Base-by-base conservation (phyloP, 1,140 invertebrate species). In the Anoplophora glabripennis region DNA sequence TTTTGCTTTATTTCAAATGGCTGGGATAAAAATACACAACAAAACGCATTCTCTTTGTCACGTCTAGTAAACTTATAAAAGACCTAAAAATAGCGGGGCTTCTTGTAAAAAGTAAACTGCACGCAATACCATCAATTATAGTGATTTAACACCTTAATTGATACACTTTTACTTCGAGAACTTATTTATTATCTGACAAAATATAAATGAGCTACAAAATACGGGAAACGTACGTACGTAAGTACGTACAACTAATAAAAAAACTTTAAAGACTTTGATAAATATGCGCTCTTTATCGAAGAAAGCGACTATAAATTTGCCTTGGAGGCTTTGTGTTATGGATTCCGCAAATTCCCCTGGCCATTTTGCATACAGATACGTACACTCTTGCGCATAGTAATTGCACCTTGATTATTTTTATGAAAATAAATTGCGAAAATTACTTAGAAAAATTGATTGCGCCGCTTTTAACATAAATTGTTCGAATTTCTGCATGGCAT, bases 121-220 rank as follows among this genome's bases (percentile, higher is more conserved):
- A 58, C 37, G 64, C 64, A 63, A 65, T 63, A 68, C 55, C 66
- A 68, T 68, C 64, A 66, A 68, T 68, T 68, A 68, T 53, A 66
- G 66, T 68, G 66, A 68, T 68, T 68, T 68, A 68, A 68, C 64
- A 68, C 64, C 61, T 64, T 59, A 62, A 68, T 60, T 67, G 66
- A 65, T 65, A 60, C 58, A 52, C 57, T 65, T 62, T 67, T 65
- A 61, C 66, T 61, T 60, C 53, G 53, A 63, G 54, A 44, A 45
- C 36, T 61, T 46, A 59, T 68, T 68, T 66, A 68, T 68, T 60
- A 46, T 49, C 53, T 59, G 66, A 61, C 63, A 64, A 68, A 64
- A 68, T 55, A 66, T 68, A 68, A 68, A 68, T 61, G 66, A 55
- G 56, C 35, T 40, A 57, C 59, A 61, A 65, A 59, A 61, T 64